Percentiles rank a stretch among this genome's conserved stretches.
These are phyloP conservation scores for Neodon shergylaensis DNA, from an alignment of 2,113 vertebrate species.

Conservation along the genomic window DNA sequence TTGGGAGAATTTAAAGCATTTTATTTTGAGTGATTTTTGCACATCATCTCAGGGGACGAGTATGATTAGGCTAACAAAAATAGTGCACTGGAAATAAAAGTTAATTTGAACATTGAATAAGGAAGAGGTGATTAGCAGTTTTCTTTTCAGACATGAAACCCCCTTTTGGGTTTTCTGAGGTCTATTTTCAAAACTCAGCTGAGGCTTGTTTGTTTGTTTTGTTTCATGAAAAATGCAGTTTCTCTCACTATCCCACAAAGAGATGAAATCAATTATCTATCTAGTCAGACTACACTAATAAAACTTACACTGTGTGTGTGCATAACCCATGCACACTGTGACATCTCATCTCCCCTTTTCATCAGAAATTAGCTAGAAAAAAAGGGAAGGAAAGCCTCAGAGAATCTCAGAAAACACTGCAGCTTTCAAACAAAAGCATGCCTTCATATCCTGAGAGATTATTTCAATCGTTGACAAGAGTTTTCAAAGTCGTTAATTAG, in stretches of 20 bases:
- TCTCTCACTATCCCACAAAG: background rate
- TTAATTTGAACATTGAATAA: slow-evolving; percentile 11
- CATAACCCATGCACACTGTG: no score
- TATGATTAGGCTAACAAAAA: slow-evolving; percentile 5
- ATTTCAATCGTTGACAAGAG: background rate
- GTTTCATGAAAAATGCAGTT: slow-evolving; percentile 24
- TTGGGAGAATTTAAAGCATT: background rate
- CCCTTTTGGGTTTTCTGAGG: background rate
- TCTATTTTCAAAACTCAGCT: background rate
- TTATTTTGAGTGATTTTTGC: slow-evolving; percentile 40
- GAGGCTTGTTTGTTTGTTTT: background rate
- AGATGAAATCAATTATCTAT: background rate
- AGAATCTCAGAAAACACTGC: background rate
- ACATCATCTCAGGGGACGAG: background rate
- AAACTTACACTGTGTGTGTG: background rate
- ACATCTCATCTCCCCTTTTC: background rate
- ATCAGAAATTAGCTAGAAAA: background rate
- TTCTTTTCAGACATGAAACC: slow-evolving; percentile 14
- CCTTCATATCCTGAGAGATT: background rate
- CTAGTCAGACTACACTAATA: background rate
- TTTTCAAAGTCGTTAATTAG: background rate
- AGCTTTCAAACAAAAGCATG: background rate
- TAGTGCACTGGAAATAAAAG: background rate
- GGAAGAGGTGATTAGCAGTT: background rate
- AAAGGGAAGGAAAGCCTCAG: background rate